phyloP scores from a whole-genome alignment of 1,140 invertebrate species.

The Pseudomyrmex flavicornis region DNA sequence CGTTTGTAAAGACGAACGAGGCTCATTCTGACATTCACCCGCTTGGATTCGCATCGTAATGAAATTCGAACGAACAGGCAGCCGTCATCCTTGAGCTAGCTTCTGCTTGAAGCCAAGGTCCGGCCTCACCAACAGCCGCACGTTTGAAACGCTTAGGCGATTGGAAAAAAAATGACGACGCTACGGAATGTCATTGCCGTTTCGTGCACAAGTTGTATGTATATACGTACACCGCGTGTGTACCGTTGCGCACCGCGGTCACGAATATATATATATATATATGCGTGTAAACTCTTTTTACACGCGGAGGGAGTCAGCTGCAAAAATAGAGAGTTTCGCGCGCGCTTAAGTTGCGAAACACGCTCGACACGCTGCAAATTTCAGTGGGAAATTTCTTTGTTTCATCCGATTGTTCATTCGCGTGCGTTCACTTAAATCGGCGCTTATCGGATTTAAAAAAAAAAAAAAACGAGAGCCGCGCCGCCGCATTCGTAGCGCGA shows the following conservation, averaged over 20 bases:
- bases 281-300: not conserved
- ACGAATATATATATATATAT: not conserved
- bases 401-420: not conserved
- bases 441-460: conserved; percentile 11
- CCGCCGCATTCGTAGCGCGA: too few species aligned
- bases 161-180: conserved; percentile 73
- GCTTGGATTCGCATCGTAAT: conserved; percentile 70
- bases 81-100: conserved; percentile 74
- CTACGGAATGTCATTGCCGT: conserved; percentile 74
- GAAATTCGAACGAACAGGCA: conserved; percentile 74
- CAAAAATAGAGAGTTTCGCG: conserved; percentile 48
- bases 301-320: conserved; percentile 1
- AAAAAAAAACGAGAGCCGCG: not conserved
- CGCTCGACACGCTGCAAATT: conserved; percentile 23
- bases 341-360: conserved; percentile 31
- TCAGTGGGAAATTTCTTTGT: conserved; percentile 36
- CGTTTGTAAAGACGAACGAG: conserved; percentile 66
- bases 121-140: conserved; percentile 40
- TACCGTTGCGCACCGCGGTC: not conserved
- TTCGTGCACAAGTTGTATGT: conserved; percentile 40
- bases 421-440: conserved; percentile 23
- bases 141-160: conserved; percentile 66
- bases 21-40: conserved; percentile 72
- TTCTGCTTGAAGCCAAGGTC: conserved; percentile 72
- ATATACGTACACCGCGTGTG: conserved; percentile 14